Conservation (phyloP, 37 sponge, comb jelly and placozoan genomes). For the Crambe crambe region DNA sequence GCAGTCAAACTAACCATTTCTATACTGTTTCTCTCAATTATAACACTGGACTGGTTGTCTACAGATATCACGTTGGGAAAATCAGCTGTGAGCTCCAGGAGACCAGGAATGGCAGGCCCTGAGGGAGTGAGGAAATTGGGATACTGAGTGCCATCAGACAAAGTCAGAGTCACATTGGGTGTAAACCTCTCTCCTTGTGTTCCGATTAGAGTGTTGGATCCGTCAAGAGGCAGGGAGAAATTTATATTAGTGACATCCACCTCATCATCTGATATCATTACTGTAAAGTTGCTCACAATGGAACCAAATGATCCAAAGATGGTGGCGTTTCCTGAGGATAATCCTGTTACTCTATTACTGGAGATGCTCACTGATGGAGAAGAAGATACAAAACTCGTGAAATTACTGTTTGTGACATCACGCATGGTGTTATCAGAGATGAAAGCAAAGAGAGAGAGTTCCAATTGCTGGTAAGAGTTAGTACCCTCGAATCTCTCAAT, state of each 20-base stretch:
- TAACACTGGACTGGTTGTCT: constrained; percentile 17
- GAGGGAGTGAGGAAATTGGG: constrained; percentile 17
- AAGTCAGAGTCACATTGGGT: constrained; percentile 24
- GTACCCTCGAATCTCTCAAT: constrained; percentile 5
- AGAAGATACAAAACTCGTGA: not conserved
- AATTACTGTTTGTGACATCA: constrained; percentile 20
- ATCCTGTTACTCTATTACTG: constrained; percentile 2
- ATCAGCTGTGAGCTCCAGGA: constrained; percentile 29
- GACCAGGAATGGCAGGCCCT: constrained; percentile 16
- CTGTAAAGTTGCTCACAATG: not conserved
- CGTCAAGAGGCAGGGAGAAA: constrained; percentile 8
- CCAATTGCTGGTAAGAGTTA: constrained; percentile 28
- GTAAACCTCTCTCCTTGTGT: not conserved
- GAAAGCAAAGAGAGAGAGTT: constrained; percentile 36
- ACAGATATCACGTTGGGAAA: constrained; percentile 12
- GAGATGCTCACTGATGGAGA: not conserved
- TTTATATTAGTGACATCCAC: constrained; percentile 21
- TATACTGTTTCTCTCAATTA: constrained; percentile 35
- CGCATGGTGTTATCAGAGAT: constrained; percentile 20
- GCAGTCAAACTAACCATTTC: constrained; percentile 18
- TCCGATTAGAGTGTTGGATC: not conserved
- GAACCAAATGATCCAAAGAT: constrained; percentile 22
- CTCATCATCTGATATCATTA: constrained; percentile 25
- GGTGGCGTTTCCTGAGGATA: constrained; percentile 7
- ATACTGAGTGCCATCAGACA: constrained; percentile 47